Conservation (phyloP, 2,888 invertebrate species). For the Pseudeuparius sepicola region DNA sequence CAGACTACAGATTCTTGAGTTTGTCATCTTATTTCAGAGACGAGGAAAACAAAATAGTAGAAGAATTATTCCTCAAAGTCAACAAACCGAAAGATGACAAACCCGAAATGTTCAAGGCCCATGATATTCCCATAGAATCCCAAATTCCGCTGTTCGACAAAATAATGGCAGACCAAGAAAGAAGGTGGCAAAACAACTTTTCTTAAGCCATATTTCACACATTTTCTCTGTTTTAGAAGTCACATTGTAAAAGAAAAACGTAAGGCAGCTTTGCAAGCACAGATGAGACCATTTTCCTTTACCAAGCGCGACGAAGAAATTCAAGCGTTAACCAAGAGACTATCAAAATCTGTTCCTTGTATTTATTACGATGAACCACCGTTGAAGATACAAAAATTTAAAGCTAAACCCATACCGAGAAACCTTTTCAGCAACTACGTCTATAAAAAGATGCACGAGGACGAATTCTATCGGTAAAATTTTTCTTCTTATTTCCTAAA, state of each 20-base stretch:
- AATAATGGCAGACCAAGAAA: slow-evolving; percentile 60
- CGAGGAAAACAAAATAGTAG: slow-evolving; percentile 51
- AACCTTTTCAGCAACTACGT: slow-evolving; percentile 61
- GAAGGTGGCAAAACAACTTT: slow-evolving; percentile 40
- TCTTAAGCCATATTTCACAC: slow-evolving; percentile 27
- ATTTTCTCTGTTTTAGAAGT: slow-evolving; percentile 39
- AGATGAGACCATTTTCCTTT: slow-evolving; percentile 57
- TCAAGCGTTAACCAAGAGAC: slow-evolving; percentile 34
- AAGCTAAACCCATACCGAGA: slow-evolving; percentile 58
- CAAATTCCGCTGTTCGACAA: slow-evolving; percentile 62
- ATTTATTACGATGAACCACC: slow-evolving; percentile 34
- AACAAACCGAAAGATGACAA: slow-evolving; percentile 38
- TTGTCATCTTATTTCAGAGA: slow-evolving; percentile 45
- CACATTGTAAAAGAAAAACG: slow-evolving; percentile 50
- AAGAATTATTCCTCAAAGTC: slow-evolving; percentile 36
- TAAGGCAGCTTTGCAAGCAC: slow-evolving; percentile 50
- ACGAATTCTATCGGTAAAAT: slow-evolving; percentile 58
- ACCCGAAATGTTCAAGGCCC: slow-evolving; percentile 46
- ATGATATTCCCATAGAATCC: slow-evolving; percentile 59
- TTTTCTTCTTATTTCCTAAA: not conserved
- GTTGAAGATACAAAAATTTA: slow-evolving; percentile 47
- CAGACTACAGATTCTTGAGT: slow-evolving; percentile 3
- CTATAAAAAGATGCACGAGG: slow-evolving; percentile 60
- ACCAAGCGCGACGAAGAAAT: slow-evolving; percentile 49
- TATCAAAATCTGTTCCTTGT: slow-evolving; percentile 37